Evolutionary conservation across 92 coral and sea anemone genomes (phyloP).

Genomic region (Phenganax marumi): DNA sequence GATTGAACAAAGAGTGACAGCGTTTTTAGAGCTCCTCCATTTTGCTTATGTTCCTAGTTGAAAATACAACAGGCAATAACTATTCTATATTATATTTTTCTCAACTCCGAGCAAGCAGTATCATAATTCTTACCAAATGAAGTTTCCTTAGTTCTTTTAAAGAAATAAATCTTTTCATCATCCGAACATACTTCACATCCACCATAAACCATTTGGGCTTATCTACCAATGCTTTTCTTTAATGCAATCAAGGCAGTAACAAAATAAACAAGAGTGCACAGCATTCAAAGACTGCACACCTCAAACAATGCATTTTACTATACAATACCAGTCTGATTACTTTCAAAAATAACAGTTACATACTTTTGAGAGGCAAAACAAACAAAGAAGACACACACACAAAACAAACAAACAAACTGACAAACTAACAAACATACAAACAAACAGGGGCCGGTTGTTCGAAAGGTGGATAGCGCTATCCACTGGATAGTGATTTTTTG

Average conservation of each 20-base stretch:
- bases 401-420: too few relatives aligned
- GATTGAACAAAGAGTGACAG: constrained; percentile 79
- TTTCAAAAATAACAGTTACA: too few relatives aligned
- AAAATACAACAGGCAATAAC: not conserved
- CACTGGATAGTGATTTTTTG: too few relatives aligned
- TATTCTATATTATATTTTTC: not conserved
- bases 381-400: too few relatives aligned
- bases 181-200: constrained; percentile 89
- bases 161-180: constrained; percentile 82
- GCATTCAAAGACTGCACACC: not conserved
- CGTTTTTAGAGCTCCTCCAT: constrained; percentile 67
- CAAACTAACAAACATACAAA: too few relatives aligned
- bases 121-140: constrained; percentile 54
- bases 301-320: not conserved
- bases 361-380: too few relatives aligned
- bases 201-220: constrained; percentile 99
- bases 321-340: not conserved
- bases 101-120: not conserved
- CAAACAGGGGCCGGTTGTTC: too few relatives aligned
- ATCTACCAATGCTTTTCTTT: constrained; percentile 66
- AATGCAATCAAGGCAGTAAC: not conserved
- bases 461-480: too few relatives aligned
- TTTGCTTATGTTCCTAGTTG: constrained; percentile 69
- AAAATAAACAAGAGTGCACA: not conserved
- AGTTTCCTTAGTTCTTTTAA: constrained; percentile 75